Evolutionary conservation across 92 coral and sea anemone species (phyloP).

Genomic region (Pocillopora grandis): DNA sequence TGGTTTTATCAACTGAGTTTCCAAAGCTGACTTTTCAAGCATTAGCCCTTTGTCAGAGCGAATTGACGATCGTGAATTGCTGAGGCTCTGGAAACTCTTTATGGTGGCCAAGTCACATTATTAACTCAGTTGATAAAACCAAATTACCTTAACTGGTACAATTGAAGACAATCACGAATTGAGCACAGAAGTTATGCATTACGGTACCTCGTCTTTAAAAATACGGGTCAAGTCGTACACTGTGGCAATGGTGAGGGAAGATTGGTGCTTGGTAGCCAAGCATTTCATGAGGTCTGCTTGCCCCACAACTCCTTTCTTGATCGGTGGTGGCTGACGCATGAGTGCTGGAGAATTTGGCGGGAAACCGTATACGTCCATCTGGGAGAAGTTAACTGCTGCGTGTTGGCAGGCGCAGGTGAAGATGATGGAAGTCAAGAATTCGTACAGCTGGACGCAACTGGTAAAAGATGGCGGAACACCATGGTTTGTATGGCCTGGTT

Average conservation of each 20-base stretch:
- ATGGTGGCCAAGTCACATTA: too few species aligned
- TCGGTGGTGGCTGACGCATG: constrained; percentile 76
- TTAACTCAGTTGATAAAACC: too few species aligned
- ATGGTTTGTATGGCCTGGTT: constrained; percentile 42
- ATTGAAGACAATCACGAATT: too few species aligned
- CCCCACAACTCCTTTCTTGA: constrained; percentile 58
- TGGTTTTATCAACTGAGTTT: too few species aligned
- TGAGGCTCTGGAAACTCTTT: too few species aligned
- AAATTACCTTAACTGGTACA: too few species aligned
- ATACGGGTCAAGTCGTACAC: constrained; percentile 62
- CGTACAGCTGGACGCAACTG: constrained; percentile 36
- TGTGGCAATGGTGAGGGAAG: constrained; percentile 51
- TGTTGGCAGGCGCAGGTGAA: constrained; percentile 75
- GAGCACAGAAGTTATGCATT: too few species aligned
- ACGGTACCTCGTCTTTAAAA: constrained; percentile 60
- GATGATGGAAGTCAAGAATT: constrained; percentile 44
- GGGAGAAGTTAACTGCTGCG: constrained; percentile 80
- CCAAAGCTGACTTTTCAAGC: too few species aligned
- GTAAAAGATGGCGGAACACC: constrained; percentile 31
- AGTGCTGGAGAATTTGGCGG: constrained; percentile 77
- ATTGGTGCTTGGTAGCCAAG: constrained; percentile 60
- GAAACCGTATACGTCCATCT: constrained; percentile 71
- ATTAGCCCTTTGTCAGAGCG: too few species aligned
- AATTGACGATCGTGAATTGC: too few species aligned
- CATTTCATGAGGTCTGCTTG: constrained; percentile 48